Conservation (phyloP, 1,140 invertebrate genomes). For the Orius laevigatus region DNA sequence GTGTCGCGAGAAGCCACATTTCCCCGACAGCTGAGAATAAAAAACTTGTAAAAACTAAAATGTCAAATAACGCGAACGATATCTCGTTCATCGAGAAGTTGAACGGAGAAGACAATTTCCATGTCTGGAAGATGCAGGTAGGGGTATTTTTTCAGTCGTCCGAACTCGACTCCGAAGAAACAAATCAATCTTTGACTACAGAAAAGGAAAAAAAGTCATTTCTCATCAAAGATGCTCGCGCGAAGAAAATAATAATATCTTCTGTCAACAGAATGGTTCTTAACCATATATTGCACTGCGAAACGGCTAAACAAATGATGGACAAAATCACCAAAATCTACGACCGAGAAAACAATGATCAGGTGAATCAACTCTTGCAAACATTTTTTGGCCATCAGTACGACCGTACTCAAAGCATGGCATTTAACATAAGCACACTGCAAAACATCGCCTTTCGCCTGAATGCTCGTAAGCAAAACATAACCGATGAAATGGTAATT, state of each 20-base stretch:
- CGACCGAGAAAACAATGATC: background rate
- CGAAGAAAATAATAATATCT: background rate
- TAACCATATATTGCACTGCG: background rate
- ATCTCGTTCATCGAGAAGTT: conserved; percentile 1
- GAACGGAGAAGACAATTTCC: background rate
- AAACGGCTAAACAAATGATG: background rate
- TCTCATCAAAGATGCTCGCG: background rate
- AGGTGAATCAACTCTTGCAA: background rate
- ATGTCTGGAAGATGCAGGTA: background rate
- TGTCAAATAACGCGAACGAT: too few relatives aligned
- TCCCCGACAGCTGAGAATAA: too few relatives aligned
- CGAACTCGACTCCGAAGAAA: background rate
- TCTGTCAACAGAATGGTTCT: background rate
- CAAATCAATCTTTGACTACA: background rate
- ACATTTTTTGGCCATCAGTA: background rate
- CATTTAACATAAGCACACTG: background rate
- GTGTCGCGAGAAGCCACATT: too few relatives aligned
- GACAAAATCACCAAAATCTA: background rate
- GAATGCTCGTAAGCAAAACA: background rate
- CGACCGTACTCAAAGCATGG: background rate
- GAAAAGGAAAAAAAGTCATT: background rate
- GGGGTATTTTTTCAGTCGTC: background rate
- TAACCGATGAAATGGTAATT: background rate
- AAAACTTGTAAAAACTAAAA: too few relatives aligned
- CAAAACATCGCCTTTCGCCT: background rate